Conservation (phyloP, 2,888 invertebrate genomes). For the Eucera pruinosa region DNA sequence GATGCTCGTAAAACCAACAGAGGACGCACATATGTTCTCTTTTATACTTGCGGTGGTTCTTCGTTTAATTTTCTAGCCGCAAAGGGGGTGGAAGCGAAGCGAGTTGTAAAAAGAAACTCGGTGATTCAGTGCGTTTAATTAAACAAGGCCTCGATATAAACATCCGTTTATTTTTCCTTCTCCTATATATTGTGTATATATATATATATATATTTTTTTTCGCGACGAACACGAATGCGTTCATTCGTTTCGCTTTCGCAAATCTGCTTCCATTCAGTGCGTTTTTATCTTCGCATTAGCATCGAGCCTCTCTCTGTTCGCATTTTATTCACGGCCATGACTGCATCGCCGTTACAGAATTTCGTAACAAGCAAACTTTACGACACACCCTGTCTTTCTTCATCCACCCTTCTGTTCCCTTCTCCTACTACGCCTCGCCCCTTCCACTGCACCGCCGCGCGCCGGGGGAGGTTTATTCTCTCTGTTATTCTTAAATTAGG, state of each 20-base stretch:
- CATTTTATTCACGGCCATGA: constrained; percentile 36
- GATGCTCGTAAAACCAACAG: no score
- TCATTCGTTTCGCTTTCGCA: neutral
- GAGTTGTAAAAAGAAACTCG: constrained; percentile 11
- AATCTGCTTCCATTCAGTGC: constrained; percentile 3
- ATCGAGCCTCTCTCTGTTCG: neutral
- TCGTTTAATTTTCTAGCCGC: constrained; percentile 5
- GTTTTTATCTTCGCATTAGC: constrained; percentile 33
- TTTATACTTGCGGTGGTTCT: no score
- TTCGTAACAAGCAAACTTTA: constrained; percentile 56
- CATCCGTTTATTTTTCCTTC: neutral
- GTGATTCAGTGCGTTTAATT: constrained; percentile 32
- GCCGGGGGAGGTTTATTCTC: constrained; percentile 37
- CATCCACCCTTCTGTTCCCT: neutral
- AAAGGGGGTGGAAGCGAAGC: neutral
- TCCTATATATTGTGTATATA: no score
- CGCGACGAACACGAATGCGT: neutral
- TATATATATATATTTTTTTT: neutral
- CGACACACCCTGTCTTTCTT: constrained; percentile 26
- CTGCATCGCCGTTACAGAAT: constrained; percentile 27
- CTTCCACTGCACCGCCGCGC: neutral
- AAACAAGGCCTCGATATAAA: constrained; percentile 13
- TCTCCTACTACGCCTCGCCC: no score
- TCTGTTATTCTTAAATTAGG: constrained; percentile 34
- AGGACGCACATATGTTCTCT: no score